Evolutionary conservation across 2,113 vertebrate genomes (phyloP), one percentile per base, ranked within the genome.

Genomic region (Trochalopteron elliotii): DNA sequence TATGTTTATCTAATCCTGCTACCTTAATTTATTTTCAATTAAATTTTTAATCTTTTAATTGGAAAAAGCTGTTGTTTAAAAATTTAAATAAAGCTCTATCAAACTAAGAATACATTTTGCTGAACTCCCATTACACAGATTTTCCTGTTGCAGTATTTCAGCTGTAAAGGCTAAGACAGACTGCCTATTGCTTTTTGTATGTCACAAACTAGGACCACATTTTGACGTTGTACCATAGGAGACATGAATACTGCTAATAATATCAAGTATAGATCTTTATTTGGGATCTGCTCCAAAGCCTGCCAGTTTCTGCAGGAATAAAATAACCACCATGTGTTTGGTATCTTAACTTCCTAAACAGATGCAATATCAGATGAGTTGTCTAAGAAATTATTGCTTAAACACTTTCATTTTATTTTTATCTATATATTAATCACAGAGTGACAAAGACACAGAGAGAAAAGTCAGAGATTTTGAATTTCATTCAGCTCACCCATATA

Each of bases 261-360:
- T 49, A 87, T 18, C 15, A 91, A 89, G n/a, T 57, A 81, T 22
- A 79, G 31, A 60, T 85, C 70, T 91, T 87, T 82, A 80, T 74
- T 79, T 91, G 59, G 78, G 61, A 90, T 72, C 78, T 87, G 74
- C 28, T 95, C 87, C 87, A 95, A 93, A 89, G 74, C 53, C 78
- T 87, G 59, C 21, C 63, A 63, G 39, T 83, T 83, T 85, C 61
- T 88, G 63, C 12, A 15, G 57, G 67, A 94, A 94, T 94, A 87
- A 87, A 89, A 90, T 52, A 87, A 89, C 57, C 49, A 81, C 70
- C 61, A 79, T 37, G 77, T 91, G 47, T 91, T 86, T 90, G 50
- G 55, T 80, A 86, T 90, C 55, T 56, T 89, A 77, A 67, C 72
- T 81, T 76, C 52, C 52, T 84, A 86, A 90, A 75, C 2, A 21